phyloP scores from a whole-genome alignment of 1,140 invertebrate genomes.

The Drosophila navojoa region DNA sequence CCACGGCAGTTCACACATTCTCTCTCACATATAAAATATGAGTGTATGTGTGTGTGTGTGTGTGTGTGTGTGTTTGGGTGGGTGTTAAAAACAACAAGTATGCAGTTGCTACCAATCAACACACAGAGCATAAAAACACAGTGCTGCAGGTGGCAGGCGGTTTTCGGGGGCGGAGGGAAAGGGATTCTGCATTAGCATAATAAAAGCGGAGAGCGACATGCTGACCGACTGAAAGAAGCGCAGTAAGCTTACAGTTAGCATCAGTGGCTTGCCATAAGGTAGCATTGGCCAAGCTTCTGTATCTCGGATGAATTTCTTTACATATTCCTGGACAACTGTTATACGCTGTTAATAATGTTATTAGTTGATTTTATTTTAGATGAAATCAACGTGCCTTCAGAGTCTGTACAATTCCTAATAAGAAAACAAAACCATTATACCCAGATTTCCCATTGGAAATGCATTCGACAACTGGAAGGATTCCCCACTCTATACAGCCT shows the following conservation, averaged over 20 bases:
- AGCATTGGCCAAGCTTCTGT: no score
- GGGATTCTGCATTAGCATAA: slow-evolving; percentile 67
- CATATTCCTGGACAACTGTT: no score
- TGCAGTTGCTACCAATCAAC: slow-evolving; percentile 55
- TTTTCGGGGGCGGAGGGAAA: neutral
- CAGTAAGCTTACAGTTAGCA: neutral
- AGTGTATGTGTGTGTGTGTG: slow-evolving; percentile 12
- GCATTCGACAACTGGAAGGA: no score
- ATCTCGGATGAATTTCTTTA: no score
- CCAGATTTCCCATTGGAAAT: no score
- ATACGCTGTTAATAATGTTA: no score
- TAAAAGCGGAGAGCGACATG: slow-evolving; percentile 35
- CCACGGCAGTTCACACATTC: neutral
- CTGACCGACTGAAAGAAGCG: slow-evolving; percentile 16
- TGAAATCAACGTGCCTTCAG: no score
- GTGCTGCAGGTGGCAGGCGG: slow-evolving; percentile 29
- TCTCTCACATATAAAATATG: neutral
- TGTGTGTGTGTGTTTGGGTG: neutral
- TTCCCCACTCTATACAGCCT: no score
- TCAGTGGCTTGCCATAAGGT: no score
- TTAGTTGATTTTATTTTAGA: no score
- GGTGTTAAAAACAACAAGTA: slow-evolving; percentile 12
- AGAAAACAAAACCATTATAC: no score
- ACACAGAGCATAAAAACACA: slow-evolving; percentile 28
- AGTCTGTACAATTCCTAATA: no score